Conservation (phyloP, 2,113 vertebrate genomes). For the Casuarius casuarius region DNA sequence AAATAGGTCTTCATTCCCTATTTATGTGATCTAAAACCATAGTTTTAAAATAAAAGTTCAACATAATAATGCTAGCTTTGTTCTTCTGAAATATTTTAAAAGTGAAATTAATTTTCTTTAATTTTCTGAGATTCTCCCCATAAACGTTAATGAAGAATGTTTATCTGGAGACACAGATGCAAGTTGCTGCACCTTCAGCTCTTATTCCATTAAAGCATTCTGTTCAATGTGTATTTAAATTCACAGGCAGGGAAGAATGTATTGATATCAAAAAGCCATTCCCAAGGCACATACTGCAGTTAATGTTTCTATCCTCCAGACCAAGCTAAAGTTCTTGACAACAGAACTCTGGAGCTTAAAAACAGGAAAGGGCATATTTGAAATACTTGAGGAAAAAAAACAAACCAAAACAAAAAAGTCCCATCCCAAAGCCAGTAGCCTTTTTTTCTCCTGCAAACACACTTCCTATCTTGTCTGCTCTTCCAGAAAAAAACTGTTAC, state of each 20-base stretch:
- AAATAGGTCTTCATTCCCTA: background rate
- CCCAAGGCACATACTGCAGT: background rate
- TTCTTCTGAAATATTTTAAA: background rate
- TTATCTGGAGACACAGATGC: background rate
- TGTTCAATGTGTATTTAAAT: background rate
- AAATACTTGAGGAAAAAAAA: background rate
- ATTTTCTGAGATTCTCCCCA: background rate
- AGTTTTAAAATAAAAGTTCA: background rate
- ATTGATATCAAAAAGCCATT: background rate
- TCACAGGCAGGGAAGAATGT: background rate
- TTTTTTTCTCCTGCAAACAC: background rate
- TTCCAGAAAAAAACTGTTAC: background rate
- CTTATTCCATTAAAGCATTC: background rate
- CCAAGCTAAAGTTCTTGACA: background rate
- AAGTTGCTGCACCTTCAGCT: background rate
- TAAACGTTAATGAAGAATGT: background rate
- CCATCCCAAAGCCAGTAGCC: background rate
- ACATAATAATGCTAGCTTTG: background rate
- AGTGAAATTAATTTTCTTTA: background rate
- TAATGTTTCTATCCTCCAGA: background rate
- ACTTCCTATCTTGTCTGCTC: background rate
- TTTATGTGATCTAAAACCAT: background rate
- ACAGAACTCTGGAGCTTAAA: background rate
- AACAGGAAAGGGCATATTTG: background rate
- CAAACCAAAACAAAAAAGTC: background rate